Evolutionary conservation across 2,113 vertebrate genomes (phyloP), one percentile per base, ranked within the genome.

Genomic region (Mystacornis crossleyi): DNA sequence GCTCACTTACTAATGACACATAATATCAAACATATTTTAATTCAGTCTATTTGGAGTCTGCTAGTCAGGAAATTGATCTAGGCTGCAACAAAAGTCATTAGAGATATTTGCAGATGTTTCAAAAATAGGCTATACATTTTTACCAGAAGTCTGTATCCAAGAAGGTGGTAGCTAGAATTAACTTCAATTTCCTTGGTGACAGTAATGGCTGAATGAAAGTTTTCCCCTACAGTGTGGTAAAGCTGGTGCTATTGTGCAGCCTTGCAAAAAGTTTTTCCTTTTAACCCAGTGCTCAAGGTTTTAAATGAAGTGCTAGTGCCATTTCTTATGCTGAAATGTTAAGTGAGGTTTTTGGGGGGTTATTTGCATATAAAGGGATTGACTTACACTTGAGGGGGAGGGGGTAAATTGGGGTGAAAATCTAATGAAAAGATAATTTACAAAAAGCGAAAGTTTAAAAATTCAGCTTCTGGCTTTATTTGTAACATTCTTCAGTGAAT

Each of bases 1-100:
- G 81, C 74, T 97, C 90, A 86, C 95, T 97, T 96, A 61, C 91
- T 93, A 95, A 91, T 95, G 89, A 77, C 94, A 92, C 28, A 62
- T 91, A 95, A 67, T 79, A 89, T 92, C 71, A 90, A 96, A 89
- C 54, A 60, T 82, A 86, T 81, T 97, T 96, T 96, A 94, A 96
- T 95, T 96, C 78, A 45, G 71, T 88, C 81, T 97, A 90, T 83
- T 96, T 95, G 70, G 93, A 96, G 80, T 95, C 85, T 86, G 48
- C 53, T 66, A 94, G 92, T 77, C 86, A 90, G 84, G 58, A 96
- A 97, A 97, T 62, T 93, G 86, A 91, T 90, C 80, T 87, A 91
- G 50, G 92, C 54, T 95, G 60, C 62, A 85, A 71, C 53, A 85
- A 58, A 94, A 96, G 79, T 89, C 75, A 95, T 84, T 96, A 81